Base-by-base conservation (phyloP, 2,113 vertebrate genomes). In the Petroica traversi region DNA sequence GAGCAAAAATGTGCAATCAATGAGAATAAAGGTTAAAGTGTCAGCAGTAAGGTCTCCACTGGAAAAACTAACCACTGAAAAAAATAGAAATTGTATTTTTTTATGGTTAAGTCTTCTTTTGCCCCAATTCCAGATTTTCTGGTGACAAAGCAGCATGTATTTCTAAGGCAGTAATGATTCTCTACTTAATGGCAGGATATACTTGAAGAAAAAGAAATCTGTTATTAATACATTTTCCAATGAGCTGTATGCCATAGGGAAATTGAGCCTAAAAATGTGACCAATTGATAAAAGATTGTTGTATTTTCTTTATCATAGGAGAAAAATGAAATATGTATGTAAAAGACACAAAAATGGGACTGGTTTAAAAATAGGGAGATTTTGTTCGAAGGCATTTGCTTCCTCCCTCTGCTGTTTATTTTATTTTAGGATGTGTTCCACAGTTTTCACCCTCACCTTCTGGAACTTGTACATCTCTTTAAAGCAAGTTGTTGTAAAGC, bases 161-260 rank as follows among this genome's bases (percentile, higher is more conserved):
- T 97, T 74, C 59, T 58, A 93, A 93, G 68, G 59, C 40, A 89
- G 33, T 81, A 95, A 96, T 91, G 94, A 86, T 8, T 9, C 25
- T 49, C 24, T 93, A 23, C 54, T 92, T 95, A 93, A 85, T 73
- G 79, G 17, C 19, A 85, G 58, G 46, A 64, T 91, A 43, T 75
- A 89, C 85, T 96, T 96, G 80, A 97, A 97, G 68, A 71, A 77
- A 91, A 93, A 88, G 51, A 41, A 77, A 94, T 89, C 94, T 96
- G 93, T 72, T 93, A 96, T 92, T 94, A 97, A 95, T 88, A 19
- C 9, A 31, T 77, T 92, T 95, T 46, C 41, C 86, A 88, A 91
- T 77, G 31, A 80, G 13, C 31, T 88, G 18, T 36, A 48, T 75
- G 36, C 67, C 67, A 59, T 36, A 55, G 69, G 79, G 88, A 97